These are phyloP conservation scores for Chrysemys picta DNA, from an alignment of 2,113 vertebrate genomes.

Conservation along the genomic window DNA sequence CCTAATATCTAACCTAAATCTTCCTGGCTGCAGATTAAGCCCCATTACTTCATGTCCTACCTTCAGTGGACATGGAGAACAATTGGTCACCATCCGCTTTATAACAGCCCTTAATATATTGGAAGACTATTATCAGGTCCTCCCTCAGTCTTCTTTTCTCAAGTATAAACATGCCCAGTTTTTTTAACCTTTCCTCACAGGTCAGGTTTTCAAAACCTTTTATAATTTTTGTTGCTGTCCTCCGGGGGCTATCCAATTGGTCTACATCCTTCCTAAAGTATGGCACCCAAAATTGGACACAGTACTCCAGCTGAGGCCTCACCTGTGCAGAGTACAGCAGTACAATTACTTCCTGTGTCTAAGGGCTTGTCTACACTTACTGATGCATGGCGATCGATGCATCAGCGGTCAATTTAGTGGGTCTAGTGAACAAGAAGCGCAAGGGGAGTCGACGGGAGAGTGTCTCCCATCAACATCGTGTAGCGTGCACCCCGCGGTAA, in stretches of 20 bases:
- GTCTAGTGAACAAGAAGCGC: no score
- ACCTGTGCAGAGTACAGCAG: not conserved
- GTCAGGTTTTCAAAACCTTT: not conserved
- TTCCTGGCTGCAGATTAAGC: not conserved
- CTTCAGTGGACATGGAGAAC: not conserved
- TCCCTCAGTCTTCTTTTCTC: not conserved
- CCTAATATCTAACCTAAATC: not conserved
- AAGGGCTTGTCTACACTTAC: no score
- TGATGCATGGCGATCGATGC: no score
- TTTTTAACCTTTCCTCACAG: not conserved
- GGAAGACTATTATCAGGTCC: not conserved
- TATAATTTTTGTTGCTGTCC: not conserved
- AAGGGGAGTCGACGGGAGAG: no score
- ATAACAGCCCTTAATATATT: not conserved
- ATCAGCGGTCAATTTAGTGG: no score
- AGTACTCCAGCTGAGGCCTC: not conserved
- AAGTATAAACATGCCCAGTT: not conserved
- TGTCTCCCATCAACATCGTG: no score
- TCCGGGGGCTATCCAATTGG: not conserved
- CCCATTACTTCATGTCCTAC: not conserved
- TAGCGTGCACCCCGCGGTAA: no score
- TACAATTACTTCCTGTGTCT: not conserved
- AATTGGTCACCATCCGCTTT: not conserved
- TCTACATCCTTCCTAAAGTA: not conserved
- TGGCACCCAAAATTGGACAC: not conserved